Percentiles rank a stretch among this genome's conserved stretches.
phyloP scores from a whole-genome alignment of 2,797 vertebrate genomes.

The Eulemur albifrons region DNA sequence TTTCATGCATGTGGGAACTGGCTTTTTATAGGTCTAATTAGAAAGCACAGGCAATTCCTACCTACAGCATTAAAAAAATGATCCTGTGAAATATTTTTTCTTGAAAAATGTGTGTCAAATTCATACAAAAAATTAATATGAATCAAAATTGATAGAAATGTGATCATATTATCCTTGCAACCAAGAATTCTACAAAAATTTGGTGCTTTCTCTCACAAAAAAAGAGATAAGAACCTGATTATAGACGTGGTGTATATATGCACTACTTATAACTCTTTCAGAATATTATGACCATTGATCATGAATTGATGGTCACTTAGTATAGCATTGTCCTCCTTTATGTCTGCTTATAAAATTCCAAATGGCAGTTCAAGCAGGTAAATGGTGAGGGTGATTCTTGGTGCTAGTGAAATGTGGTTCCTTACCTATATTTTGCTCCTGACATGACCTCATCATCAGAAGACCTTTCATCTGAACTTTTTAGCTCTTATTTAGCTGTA shows the following conservation, averaged over 20 bases:
- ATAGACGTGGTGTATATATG: background rate
- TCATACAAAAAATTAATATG: conserved; percentile 56
- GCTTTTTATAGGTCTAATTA: conserved; percentile 74
- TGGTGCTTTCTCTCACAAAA: background rate
- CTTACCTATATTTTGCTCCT: background rate
- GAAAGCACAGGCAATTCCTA: conserved; percentile 66
- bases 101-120: conserved; percentile 73
- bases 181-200: conserved; percentile 21
- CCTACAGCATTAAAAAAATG: conserved; percentile 60
- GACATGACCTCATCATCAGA: background rate
- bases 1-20: conserved; percentile 58
- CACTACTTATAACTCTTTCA: background rate
- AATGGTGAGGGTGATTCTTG: background rate
- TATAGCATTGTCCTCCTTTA: background rate
- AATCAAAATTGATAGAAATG: conserved; percentile 66
- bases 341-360: background rate
- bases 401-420: background rate
- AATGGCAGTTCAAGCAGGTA: background rate
- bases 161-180: conserved; percentile 61
- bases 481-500: background rate
- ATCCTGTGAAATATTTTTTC: conserved; percentile 56
- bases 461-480: background rate
- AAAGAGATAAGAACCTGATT: background rate
- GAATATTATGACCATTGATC: background rate
- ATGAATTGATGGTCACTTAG: background rate